Base-by-base conservation (phyloP, 2,797 vertebrate species). In the Ptychadena robeensis region DNA sequence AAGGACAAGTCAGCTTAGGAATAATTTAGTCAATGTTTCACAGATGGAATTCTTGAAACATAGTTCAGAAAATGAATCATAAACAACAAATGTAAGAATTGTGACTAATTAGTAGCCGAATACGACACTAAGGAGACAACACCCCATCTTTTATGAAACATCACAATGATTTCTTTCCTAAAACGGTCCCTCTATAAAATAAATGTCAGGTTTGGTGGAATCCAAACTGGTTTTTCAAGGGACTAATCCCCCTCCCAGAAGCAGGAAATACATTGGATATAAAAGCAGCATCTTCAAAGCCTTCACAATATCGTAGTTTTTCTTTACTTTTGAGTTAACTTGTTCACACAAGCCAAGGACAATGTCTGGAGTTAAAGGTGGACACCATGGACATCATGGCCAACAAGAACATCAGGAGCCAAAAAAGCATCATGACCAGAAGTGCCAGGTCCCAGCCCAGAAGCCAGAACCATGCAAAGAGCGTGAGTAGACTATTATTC, bases 141-240 rank as follows among this genome's bases (percentile, higher is more conserved):
- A 25, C 79, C 79, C 37, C 27, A 10, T 38, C 44, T 3, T 67
- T 80, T 66, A 57, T 67, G 32, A 25, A 37, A 73, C 38, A 73
- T 73, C 7, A 73, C 18, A 73, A 28, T 31, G 22, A 15, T 64
- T 35, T 34, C 71, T 22, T 10, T 37, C 12, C 5, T 44, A 61
- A 71, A 80, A 72, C 38, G n/a, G 15, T 66, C n/a, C 15, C 22
- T 34, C 18, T 28, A 73, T 81, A 67, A 81, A 81, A 73, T 34
- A 53, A 81, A 81, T 73, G 38, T 44, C 31, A 66, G 44, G 69
- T 53, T 81, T 73, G 22, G n/a, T n/a, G 31, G 64, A 73, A 70
- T 53, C 37, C 37, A 73, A 81, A 81, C 79, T 73, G 79, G 79
- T 81, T 81, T 73, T 66, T 81, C 79, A 48, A 73, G 79, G 32